Base-by-base conservation (phyloP, 1,140 invertebrate species). In the Drosophila teissieri region DNA sequence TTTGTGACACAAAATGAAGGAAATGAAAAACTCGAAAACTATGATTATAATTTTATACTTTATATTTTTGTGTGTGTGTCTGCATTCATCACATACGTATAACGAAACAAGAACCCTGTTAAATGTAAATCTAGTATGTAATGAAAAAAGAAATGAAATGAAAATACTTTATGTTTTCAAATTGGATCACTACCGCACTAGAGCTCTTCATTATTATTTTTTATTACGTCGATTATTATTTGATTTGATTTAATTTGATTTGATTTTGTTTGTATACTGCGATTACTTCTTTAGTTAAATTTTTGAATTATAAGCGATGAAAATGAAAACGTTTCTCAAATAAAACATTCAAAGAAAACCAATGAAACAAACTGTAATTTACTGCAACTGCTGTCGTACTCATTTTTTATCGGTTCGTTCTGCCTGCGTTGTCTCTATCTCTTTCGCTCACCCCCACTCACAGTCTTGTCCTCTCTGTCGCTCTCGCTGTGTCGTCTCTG, bases 11-110 rank as follows among this genome's bases (percentile, higher is more conserved):
- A 34, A 31, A 53, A 44, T 37, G 42, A 51, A 15, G 14, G 54
- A 40, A 19, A 45, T 68, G 52, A 67, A 48, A 45, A 55, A 64
- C 48, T 37, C 51, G 51, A 70, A 64, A 62, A 48, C 55, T 62
- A 44, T 77, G 56, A 62, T 31, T 31, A 31, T 31, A 31, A 31
- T 31, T 31, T 31, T 31, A 31, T 10, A 31, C 81, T 82, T 86
- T 85, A 88, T 88, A 88, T 88, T 79, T 88, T 86, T 86, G 83
- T 81, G 78, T 86, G 83, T 81, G 83, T 81, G 78, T 81, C 75
- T 85, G 72, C 67, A 78, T 78, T 78, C 64, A 78, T 81, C 68
- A 82, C 57, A 81, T 65, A 40, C 49, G 49, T 67, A 58, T 60
- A 31, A 52, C 22, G 15, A 76, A 53, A 40, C 36, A 14, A 51